A percentile compares a stretch with the other conserved stretches of the same genome.
Evolutionary conservation across 2,797 vertebrate species (phyloP).

Genomic region (Amniataba percoides): DNA sequence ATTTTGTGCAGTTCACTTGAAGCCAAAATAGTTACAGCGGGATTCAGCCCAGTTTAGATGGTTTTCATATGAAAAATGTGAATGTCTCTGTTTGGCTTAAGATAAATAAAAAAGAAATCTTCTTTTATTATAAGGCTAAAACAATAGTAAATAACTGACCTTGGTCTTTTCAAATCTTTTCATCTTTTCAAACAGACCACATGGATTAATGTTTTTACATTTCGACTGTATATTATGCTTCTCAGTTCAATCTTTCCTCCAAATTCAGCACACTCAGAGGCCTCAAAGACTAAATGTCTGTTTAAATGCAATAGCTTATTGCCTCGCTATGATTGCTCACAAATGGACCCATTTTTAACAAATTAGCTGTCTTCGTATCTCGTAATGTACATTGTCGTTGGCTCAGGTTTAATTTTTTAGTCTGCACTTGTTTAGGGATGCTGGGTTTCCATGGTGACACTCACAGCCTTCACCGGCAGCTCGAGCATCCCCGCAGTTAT

Average conservation of each 20-base stretch:
- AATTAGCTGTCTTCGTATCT: background rate
- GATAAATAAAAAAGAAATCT: background rate
- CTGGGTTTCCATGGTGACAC: slow-evolving; percentile 76
- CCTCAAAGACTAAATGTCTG: background rate
- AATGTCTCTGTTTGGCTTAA: background rate
- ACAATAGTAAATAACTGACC: background rate
- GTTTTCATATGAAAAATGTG: background rate
- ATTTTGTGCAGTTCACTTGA: background rate
- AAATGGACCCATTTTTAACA: background rate
- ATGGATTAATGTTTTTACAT: background rate
- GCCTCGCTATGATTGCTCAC: background rate
- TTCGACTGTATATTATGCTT: background rate
- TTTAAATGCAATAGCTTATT: background rate
- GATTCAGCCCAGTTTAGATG: background rate
- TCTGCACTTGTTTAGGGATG: slow-evolving; percentile 23
- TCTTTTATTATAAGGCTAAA: background rate
- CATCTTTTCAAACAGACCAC: background rate
- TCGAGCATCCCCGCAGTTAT: slow-evolving; percentile 30
- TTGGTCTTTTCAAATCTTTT: too few relatives aligned
- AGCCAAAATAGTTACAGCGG: background rate
- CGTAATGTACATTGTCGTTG: background rate
- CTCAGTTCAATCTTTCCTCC: background rate
- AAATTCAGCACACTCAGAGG: background rate
- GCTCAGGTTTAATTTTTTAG: slow-evolving; percentile 26
- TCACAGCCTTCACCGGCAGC: slow-evolving; percentile 47